Base-by-base conservation (phyloP, 2,888 invertebrate species). In the Pedicia rivosa region DNA sequence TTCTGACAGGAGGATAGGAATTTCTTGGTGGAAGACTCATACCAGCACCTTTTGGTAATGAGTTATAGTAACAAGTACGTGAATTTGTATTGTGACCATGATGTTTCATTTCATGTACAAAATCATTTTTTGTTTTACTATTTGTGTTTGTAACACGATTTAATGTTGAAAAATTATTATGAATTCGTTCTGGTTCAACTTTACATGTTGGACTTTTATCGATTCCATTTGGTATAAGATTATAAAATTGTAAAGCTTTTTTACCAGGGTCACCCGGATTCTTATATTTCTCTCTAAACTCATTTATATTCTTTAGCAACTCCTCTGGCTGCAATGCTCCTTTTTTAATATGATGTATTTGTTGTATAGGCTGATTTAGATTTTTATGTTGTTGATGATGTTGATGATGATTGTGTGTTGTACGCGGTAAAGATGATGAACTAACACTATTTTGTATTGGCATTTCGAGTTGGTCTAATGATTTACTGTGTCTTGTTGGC, bases 401-500 rank as follows among this genome's bases (percentile, higher is more conserved):
- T 9, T 31, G 39, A 4, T 38, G 38, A 12, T 40, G 35, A 17
- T 30, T 29, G 6, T 29, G 29, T 14, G 22, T 15, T 15, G 26
- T 37, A 13, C 29, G 36, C n/a, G 46, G 43, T 13, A 46, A 31
- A 38, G 38, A 46, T 19, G 26, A 42, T 32, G 36, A 38, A 14
- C 44, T 42, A 7, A 53, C 20, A 10, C 17, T 20, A 13, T 25
- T 35, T 12, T 5, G 5, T 4, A 17, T 16, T 26, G 26, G 26
- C 25, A 25, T 35, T 25, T 35, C 72, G 32, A 84, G 57, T 47
- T 84, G 82, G 56, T 86, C 86, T 44, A 86, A 57, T 2, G 83
- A 83, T 54, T 82, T 83, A 55, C 83, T 83, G 51, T 86, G 84
- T 38, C 82, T 65, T 1, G 79, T 73, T 2, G 78, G 77, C 30